Evolutionary conservation across 2,888 invertebrate genomes (phyloP).

Genomic region (Drosophila anomalata): DNA sequence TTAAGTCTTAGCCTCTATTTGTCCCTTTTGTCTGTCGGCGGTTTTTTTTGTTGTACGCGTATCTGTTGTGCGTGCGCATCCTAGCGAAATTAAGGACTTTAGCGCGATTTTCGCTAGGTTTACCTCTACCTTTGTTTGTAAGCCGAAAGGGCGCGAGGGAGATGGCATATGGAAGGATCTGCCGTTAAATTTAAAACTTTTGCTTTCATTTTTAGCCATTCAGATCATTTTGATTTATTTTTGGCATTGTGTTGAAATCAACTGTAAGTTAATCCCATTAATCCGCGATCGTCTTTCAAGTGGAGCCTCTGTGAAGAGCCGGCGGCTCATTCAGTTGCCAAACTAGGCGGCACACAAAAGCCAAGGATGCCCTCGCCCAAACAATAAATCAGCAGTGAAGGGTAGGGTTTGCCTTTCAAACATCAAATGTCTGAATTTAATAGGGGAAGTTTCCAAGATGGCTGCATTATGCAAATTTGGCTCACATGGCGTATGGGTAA

Average conservation of each 20-base stretch:
- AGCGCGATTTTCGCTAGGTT: slow-evolving; percentile 71
- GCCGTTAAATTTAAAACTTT: slow-evolving; percentile 70
- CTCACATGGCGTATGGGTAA: slow-evolving; percentile 41
- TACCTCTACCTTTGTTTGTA: slow-evolving; percentile 48
- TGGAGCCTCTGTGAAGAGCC: slow-evolving; percentile 40
- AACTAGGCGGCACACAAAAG: slow-evolving; percentile 54
- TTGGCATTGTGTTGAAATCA: slow-evolving; percentile 64
- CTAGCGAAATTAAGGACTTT: slow-evolving; percentile 78
- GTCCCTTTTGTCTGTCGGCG: slow-evolving; percentile 46
- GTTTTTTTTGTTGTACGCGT: slow-evolving; percentile 64
- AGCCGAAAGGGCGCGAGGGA: background rate
- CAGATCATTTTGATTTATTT: slow-evolving; percentile 37
- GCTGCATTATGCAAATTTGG: slow-evolving; percentile 23
- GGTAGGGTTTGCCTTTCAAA: slow-evolving; percentile 21
- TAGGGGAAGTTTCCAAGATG: slow-evolving; percentile 9
- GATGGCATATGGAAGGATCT: slow-evolving; percentile 32
- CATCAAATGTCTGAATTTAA: background rate
- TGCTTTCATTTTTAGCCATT: slow-evolving; percentile 40
- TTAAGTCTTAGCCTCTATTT: slow-evolving; percentile 74
- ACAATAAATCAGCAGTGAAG: slow-evolving; percentile 1
- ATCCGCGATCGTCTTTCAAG: slow-evolving; percentile 79
- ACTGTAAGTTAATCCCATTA: slow-evolving; percentile 82
- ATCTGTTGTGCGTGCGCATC: slow-evolving; percentile 62
- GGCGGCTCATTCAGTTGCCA: slow-evolving; percentile 58
- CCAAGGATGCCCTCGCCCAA: slow-evolving; percentile 10